Conservation (phyloP, 2,113 vertebrate genomes). For the Boulengerochromis microlepis region DNA sequence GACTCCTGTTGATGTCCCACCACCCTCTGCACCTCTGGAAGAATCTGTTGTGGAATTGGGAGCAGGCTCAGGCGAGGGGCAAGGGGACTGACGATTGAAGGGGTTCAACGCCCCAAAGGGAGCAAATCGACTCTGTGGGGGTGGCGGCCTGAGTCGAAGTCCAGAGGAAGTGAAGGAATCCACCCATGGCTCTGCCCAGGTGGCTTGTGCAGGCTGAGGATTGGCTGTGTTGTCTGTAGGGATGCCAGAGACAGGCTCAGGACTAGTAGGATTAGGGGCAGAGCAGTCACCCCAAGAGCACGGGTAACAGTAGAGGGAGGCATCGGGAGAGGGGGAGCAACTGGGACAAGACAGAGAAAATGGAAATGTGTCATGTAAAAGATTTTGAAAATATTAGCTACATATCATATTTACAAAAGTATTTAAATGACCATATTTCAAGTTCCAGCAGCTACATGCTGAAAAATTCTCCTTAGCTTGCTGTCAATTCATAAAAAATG, state of each 20-base stretch:
- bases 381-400: not conserved
- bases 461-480: not conserved
- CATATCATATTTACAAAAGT: not conserved
- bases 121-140: conserved; percentile 85
- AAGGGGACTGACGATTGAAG: conserved; percentile 76
- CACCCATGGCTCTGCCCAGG: conserved; percentile 79
- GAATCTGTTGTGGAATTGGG: conserved; percentile 67
- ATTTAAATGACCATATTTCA: not conserved
- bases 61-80: conserved; percentile 64
- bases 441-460: not conserved
- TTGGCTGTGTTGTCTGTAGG: conserved; percentile 51
- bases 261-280: conserved; percentile 72
- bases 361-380: not conserved
- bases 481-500: not conserved
- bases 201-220: conserved; percentile 73
- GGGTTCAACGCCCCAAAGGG: conserved; percentile 90
- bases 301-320: conserved; percentile 92
- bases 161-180: conserved; percentile 76
- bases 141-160: conserved; percentile 76
- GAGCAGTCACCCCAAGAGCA: conserved; percentile 93
- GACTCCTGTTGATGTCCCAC: conserved; percentile 69
- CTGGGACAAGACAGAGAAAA: conserved; percentile 17
- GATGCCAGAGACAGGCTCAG: conserved; percentile 15
- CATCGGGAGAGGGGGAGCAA: conserved; percentile 83
- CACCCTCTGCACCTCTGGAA: conserved; percentile 71